A percentile compares a stretch with the other conserved stretches of the same genome.
Conservation (phyloP, 1,140 invertebrate species). For the Drosophila takahashii region DNA sequence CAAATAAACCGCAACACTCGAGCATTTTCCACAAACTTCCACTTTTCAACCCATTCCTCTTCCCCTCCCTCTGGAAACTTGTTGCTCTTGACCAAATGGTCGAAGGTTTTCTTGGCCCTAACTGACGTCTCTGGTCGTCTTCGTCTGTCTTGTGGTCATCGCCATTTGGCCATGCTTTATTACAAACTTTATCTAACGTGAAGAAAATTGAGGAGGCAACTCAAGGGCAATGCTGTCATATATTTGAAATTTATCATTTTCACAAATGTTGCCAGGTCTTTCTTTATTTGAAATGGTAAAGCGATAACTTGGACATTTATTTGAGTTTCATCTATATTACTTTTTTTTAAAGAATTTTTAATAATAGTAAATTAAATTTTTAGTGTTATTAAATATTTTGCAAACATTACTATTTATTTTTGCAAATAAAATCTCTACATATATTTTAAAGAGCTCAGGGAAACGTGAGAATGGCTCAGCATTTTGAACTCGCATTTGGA, state of each 20-base stretch:
- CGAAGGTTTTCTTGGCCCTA: slow-evolving; percentile 22
- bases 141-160: slow-evolving; percentile 39
- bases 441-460: background rate
- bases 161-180: slow-evolving; percentile 34
- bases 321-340: background rate
- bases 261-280: background rate
- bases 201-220: background rate
- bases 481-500: background rate
- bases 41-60: background rate
- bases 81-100: slow-evolving; percentile 57
- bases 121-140: slow-evolving; percentile 11
- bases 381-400: too few species aligned
- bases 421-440: background rate
- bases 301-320: background rate
- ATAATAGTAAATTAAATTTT: too few species aligned
- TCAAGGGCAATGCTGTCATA: background rate
- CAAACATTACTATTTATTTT: background rate
- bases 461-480: background rate
- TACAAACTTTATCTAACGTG: background rate
- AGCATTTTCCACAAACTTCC: slow-evolving; percentile 19
- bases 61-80: slow-evolving; percentile 8
- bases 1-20: slow-evolving; percentile 9
- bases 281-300: background rate
- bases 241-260: background rate
- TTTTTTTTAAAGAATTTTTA: too few species aligned